These are phyloP conservation scores for Thereva nobilitata DNA, from an alignment of 2,888 invertebrate species.

Conservation along the genomic window DNA sequence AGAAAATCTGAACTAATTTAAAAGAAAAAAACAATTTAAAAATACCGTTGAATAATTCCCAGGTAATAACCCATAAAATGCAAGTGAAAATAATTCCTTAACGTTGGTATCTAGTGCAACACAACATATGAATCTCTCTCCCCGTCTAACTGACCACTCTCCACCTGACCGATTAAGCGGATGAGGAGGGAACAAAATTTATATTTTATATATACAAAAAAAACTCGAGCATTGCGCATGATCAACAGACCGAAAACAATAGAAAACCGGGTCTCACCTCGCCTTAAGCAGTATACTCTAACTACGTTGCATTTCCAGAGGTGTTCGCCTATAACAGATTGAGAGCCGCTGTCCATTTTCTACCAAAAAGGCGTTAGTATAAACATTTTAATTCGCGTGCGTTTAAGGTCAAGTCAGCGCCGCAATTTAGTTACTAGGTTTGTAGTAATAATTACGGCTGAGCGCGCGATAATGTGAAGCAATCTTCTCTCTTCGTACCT, in stretches of 20 bases:
- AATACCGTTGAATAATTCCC: no score
- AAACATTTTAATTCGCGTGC: not conserved
- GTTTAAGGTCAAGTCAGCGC: not conserved
- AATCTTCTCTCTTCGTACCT: no score
- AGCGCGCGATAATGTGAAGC: no score
- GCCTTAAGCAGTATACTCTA: no score
- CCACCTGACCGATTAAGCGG: conserved; percentile 12
- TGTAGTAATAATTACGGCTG: no score
- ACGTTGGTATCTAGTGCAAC: no score
- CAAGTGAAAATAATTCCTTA: no score
- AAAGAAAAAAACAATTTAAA: no score
- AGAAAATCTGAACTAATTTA: no score
- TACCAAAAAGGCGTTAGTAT: not conserved
- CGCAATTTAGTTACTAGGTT: not conserved
- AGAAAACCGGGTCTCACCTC: conserved; percentile 8
- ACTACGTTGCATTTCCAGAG: no score
- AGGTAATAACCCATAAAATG: no score
- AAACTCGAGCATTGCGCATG: conserved; percentile 6
- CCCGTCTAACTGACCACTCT: not conserved
- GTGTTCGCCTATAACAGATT: conserved; percentile 4
- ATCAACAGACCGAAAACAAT: conserved; percentile 13
- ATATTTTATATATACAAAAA: not conserved
- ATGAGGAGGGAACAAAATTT: not conserved
- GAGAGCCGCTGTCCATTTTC: conserved; percentile 8
- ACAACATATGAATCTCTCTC: no score